Evolutionary conservation across 2,113 vertebrate genomes (phyloP), one percentile per base, ranked within the genome.

Genomic region (Scomber japonicus): DNA sequence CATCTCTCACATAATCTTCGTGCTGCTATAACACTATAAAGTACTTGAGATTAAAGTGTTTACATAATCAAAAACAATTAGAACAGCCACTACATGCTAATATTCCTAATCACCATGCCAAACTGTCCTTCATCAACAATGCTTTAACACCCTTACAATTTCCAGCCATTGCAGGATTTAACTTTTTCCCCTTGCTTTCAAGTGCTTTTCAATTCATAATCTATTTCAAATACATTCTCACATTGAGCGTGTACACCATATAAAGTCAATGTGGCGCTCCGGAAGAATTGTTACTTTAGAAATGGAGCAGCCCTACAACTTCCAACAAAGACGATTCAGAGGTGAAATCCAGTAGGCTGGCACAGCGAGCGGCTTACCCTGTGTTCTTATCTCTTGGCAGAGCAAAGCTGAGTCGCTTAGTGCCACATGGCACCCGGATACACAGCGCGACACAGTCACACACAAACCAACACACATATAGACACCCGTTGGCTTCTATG

Each of bases 371-470:
- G 13, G 88, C 88, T 93, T 92, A 85, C 75, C 56, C 89, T 79
- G 84, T 85, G 89, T 90, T 90, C 91, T 93, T 92, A 94, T 94
- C 92, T 92, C 65, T 87, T 91, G 87, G 88, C 90, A 89, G 92
- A 90, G 93, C 88, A 76, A 86, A 91, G 90, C 88, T 27, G 67
- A 65, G 91, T 71, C 44, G 77, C 91, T 85, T 82, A 0, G 62
- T 88, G 92, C 91, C 92, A 94, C 93, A 95, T 94, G 94, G 94
- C 92, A 82, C 85, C 78, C 88, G 88, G 88, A 90, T 89, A 79
- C 91, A 89, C 91, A 85, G 80, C 54, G 62, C 82, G 75, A 63
- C 71, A 16, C 82, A 56, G 56, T 71, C 88, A 74, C 89, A 84
- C 81, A 83, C 74, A 27, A 27, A 75, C 71, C 13, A 24, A 69